These are phyloP conservation scores for Cryptoprocta ferox DNA, from an alignment of 2,797 vertebrate genomes.

Conservation along the genomic window DNA sequence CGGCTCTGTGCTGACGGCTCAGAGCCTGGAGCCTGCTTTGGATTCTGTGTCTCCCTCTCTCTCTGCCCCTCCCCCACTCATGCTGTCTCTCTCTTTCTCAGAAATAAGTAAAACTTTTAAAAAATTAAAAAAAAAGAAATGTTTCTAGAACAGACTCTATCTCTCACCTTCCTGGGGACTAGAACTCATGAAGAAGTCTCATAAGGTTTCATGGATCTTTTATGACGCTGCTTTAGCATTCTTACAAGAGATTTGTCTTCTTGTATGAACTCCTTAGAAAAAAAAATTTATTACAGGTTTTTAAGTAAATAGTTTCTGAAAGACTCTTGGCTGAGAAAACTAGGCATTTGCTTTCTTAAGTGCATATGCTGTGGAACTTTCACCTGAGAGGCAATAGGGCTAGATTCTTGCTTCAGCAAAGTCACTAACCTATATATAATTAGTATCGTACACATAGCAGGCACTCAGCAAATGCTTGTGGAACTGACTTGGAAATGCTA, in stretches of 20 bases:
- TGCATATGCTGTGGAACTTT: neutral
- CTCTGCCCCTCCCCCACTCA: too few species aligned
- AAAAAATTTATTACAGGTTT: neutral
- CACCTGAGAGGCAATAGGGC: neutral
- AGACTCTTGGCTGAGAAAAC: neutral
- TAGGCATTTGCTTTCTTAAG: neutral
- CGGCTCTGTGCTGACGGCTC: too few species aligned
- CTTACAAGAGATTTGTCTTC: neutral
- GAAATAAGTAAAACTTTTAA: too few species aligned
- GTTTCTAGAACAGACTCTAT: neutral
- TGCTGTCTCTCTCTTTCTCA: too few species aligned
- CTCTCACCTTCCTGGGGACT: neutral
- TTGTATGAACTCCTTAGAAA: neutral
- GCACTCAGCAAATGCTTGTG: neutral
- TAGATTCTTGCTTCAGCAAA: neutral
- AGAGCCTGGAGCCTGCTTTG: too few species aligned
- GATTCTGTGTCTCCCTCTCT: too few species aligned
- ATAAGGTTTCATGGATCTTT: neutral
- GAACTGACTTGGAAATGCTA: neutral
- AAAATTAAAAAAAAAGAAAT: too few species aligned
- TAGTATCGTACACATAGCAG: neutral
- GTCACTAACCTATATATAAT: neutral
- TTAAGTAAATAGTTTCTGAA: neutral
- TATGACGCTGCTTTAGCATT: neutral
- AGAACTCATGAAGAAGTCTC: neutral